phyloP scores from a whole-genome alignment of 2,113 vertebrate genomes.

The Pseudorhombus dupliciocellatus region DNA sequence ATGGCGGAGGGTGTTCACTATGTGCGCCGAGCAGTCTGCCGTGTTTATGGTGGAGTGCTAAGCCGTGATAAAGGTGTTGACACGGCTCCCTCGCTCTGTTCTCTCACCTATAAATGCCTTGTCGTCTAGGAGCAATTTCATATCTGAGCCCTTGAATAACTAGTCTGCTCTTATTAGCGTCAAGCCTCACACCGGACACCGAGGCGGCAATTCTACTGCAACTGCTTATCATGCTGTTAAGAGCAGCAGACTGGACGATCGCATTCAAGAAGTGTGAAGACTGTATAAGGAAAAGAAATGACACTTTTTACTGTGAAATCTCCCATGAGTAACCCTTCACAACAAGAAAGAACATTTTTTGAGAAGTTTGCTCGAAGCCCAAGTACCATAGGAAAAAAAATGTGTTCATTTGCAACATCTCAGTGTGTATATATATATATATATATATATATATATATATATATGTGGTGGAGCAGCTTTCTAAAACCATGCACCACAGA shows the following conservation, averaged over 20 bases:
- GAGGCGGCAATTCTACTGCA: conserved; percentile 16
- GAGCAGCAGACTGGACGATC: conserved; percentile 18
- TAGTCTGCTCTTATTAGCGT: conserved; percentile 23
- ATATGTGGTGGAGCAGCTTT: not conserved
- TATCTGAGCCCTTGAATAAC: conserved; percentile 34
- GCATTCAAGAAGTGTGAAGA: conserved; percentile 10
- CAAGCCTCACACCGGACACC: conserved; percentile 27
- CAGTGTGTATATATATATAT: not conserved
- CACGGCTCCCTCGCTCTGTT: conserved; percentile 18
- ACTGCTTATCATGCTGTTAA: conserved; percentile 12
- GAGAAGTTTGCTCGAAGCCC: not conserved
- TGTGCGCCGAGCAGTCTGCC: conserved; percentile 15
- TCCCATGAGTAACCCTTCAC: not conserved
- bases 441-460: not conserved
- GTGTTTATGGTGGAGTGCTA: conserved; percentile 26
- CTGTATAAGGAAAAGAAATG: conserved; percentile 5
- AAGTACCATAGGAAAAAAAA: not conserved
- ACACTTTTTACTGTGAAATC: conserved; percentile 13
- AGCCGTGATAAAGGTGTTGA: conserved; percentile 47
- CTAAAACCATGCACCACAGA: not conserved
- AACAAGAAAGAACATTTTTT: not conserved
- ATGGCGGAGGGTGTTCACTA: conserved; percentile 6
- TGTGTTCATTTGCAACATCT: not conserved
- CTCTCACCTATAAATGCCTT: conserved; percentile 54
- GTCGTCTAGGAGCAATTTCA: conserved; percentile 44